Conservation (phyloP, 2,797 vertebrate genomes). For the Tragopan temminckii region DNA sequence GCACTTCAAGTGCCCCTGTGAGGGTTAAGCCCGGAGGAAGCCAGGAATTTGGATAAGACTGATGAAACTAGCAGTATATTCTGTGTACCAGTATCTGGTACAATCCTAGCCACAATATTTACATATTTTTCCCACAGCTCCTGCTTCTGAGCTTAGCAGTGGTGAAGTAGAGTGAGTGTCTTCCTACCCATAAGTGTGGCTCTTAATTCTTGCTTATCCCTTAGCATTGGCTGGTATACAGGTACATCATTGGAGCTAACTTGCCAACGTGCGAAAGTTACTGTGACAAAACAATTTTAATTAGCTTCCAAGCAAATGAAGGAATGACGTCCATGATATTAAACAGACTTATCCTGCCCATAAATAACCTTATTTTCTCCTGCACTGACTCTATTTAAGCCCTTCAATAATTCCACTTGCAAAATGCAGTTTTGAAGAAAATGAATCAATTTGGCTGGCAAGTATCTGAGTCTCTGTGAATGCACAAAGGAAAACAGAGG, state of each 20-base stretch:
- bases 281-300: constrained; percentile 12
- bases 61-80: not conserved
- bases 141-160: not conserved
- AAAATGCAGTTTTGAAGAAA: constrained; percentile 62
- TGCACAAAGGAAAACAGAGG: not conserved
- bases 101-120: not conserved
- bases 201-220: not conserved
- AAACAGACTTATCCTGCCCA: constrained; percentile 3
- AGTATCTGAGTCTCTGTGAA: constrained; percentile 3
- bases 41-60: not conserved
- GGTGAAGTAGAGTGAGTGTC: not conserved
- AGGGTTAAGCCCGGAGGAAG: not conserved
- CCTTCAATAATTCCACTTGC: constrained; percentile 53
- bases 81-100: not conserved
- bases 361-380: constrained; percentile 45
- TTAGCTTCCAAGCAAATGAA: constrained; percentile 4
- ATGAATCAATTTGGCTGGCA: constrained; percentile 42
- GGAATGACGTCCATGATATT: not conserved
- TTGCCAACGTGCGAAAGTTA: not conserved
- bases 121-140: not conserved
- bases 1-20: not conserved
- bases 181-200: not conserved
- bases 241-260: not conserved
- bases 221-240: not conserved
- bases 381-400: constrained; percentile 52